phyloP scores from a whole-genome alignment of 2,888 invertebrate species.

The Cistogaster globosa region DNA sequence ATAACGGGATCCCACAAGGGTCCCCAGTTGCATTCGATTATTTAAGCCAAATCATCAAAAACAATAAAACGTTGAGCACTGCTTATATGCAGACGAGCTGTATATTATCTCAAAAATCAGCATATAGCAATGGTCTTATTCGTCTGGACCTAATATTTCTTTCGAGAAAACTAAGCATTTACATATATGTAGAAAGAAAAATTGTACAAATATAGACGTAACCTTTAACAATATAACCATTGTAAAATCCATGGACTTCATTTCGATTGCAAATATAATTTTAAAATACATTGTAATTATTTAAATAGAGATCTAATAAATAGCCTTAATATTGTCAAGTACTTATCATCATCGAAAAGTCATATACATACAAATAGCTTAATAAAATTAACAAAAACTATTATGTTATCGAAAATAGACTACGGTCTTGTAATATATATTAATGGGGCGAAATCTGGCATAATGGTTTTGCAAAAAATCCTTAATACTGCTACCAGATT shows the following conservation, averaged over 20 bases:
- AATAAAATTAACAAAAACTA: neutral
- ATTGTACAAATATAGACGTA: neutral
- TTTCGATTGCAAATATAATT: neutral
- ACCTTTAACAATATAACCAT: no score
- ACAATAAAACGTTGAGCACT: no score
- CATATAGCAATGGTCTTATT: no score
- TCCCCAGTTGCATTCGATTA: no score
- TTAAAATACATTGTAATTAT: slow-evolving; percentile 1
- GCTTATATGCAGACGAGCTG: no score
- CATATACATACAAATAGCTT: neutral
- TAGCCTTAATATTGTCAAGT: neutral
- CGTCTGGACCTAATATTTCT: no score
- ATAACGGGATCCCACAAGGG: no score
- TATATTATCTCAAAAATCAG: no score
- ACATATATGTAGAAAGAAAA: neutral
- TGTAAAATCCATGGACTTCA: no score
- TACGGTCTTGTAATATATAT: neutral
- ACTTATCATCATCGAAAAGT: neutral
- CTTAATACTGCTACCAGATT: neutral
- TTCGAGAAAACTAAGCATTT: neutral
- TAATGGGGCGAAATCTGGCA: neutral
- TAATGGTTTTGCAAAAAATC: neutral
- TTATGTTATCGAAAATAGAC: neutral
- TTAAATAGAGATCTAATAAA: neutral
- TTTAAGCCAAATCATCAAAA: no score